phyloP scores from a whole-genome alignment of 2,888 invertebrate species.

The Timema cristinae region DNA sequence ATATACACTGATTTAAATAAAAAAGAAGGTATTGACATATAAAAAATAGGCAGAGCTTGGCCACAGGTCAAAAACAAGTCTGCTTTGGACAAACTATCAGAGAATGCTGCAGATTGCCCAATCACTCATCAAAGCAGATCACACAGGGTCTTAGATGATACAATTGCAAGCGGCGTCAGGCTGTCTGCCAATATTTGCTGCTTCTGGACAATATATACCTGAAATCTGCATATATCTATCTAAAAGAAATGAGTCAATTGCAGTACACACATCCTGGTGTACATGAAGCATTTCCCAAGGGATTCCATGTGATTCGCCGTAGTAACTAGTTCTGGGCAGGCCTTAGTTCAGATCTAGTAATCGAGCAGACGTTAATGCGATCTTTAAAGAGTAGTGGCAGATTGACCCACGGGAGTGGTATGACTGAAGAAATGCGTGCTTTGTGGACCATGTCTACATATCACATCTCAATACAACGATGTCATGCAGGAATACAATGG shows the following conservation, averaged over 20 bases:
- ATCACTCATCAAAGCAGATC: neutral
- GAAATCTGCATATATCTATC: neutral
- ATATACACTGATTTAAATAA: neutral
- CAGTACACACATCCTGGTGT: neutral
- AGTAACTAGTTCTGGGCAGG: neutral
- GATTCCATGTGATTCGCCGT: neutral
- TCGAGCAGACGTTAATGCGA: neutral
- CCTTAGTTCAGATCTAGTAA: neutral
- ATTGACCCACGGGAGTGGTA: neutral
- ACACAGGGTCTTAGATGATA: neutral
- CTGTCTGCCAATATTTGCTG: constrained; percentile 3
- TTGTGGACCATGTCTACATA: constrained; percentile 1
- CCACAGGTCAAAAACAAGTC: neutral
- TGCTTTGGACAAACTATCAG: neutral
- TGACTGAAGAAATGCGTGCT: neutral
- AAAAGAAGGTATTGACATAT: neutral
- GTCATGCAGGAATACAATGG: neutral
- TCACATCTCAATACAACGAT: neutral
- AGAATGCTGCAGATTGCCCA: neutral
- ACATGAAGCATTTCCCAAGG: neutral
- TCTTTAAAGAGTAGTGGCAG: neutral
- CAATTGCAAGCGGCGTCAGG: neutral
- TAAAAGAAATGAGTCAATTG: neutral
- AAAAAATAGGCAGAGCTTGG: neutral
- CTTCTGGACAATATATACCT: neutral